These are phyloP conservation scores for Leptinotarsa defecta DNA, from an alignment of 1,140 invertebrate genomes.

Conservation along the genomic window DNA sequence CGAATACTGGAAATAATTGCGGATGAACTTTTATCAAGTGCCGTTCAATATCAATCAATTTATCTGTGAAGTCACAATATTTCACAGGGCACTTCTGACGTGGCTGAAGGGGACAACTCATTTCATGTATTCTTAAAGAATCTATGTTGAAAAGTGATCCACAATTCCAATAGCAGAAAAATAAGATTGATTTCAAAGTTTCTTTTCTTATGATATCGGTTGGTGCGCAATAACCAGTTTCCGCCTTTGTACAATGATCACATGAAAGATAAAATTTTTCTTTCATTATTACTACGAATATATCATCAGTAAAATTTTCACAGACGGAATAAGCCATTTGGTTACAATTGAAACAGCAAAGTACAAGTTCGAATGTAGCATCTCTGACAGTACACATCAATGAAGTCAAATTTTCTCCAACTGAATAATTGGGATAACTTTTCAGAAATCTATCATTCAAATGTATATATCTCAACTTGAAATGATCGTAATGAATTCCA, in stretches of 20 bases:
- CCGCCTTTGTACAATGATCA: background rate
- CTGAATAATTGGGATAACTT: background rate
- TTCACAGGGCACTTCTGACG: background rate
- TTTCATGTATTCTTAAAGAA: background rate
- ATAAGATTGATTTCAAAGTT: background rate
- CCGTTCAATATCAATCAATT: background rate
- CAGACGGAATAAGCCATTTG: background rate
- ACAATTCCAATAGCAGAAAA: background rate
- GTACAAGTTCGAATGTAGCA: background rate
- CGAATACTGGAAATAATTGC: background rate
- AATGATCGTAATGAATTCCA: too few relatives aligned
- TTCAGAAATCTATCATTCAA: background rate
- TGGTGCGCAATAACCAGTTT: too few relatives aligned
- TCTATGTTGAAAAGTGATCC: background rate
- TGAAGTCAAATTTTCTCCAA: background rate
- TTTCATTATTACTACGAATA: background rate
- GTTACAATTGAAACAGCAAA: background rate
- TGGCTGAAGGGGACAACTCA: background rate
- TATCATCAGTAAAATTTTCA: background rate
- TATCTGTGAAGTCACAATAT: background rate
- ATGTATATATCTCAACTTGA: background rate
- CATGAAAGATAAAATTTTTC: background rate
- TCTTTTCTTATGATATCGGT: too few relatives aligned
- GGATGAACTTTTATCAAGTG: background rate
- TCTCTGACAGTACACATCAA: background rate